Percentiles rank a stretch among this genome's conserved stretches.
Conservation (phyloP, 2,797 vertebrate species). For the Holocentrus rufus region DNA sequence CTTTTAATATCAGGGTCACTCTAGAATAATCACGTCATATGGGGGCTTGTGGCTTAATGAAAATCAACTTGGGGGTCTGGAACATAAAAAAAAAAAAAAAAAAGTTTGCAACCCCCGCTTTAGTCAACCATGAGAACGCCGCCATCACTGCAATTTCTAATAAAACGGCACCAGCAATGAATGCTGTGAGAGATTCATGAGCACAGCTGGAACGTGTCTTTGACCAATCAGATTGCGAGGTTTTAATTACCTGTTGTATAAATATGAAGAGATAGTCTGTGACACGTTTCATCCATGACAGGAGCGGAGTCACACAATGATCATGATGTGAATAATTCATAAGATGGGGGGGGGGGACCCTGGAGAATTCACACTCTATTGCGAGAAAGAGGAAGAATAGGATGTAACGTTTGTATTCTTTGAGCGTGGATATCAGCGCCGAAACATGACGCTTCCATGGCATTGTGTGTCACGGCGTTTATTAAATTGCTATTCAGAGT, state of each 20-base stretch:
- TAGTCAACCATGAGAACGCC: too few species aligned
- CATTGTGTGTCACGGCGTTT: constrained; percentile 6
- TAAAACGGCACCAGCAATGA: neutral
- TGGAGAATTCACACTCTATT: constrained; percentile 21
- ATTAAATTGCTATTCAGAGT: constrained; percentile 19
- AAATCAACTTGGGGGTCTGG: too few species aligned
- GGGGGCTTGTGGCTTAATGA: too few species aligned
- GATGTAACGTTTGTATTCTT: constrained; percentile 23
- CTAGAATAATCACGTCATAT: too few species aligned
- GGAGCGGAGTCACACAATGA: constrained; percentile 18
- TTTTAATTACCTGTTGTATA: constrained; percentile 11
- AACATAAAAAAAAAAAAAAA: too few species aligned
- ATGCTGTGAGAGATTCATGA: neutral
- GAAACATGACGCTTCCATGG: constrained; percentile 3
- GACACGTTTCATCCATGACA: constrained; percentile 29
- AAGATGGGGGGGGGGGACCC: neutral
- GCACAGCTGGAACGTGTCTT: neutral
- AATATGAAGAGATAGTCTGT: constrained; percentile 23
- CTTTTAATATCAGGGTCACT: too few species aligned
- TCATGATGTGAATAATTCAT: constrained; percentile 60
- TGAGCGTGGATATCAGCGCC: constrained; percentile 33
- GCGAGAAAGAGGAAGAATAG: constrained; percentile 23
- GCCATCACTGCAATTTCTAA: too few species aligned
- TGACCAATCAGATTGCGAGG: neutral
- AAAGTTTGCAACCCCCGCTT: too few species aligned